Percentiles rank a stretch among this genome's conserved stretches.
These are phyloP conservation scores for Chymomyza costata DNA, from an alignment of 1,140 invertebrate genomes.

Conservation along the genomic window DNA sequence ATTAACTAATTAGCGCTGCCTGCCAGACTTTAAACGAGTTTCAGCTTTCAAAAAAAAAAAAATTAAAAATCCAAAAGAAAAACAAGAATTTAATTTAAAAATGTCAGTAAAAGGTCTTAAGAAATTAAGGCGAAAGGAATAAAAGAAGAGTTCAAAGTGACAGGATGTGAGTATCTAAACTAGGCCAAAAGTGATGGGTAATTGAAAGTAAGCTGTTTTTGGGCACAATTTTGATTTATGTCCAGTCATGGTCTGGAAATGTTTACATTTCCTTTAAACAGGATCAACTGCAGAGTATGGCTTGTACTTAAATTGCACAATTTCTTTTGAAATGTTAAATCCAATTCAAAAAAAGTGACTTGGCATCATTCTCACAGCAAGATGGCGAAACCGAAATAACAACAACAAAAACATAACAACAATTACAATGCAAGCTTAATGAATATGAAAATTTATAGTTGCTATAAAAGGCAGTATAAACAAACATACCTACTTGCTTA, in stretches of 20 bases:
- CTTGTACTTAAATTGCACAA: slow-evolving; percentile 37
- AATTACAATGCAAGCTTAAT: slow-evolving; percentile 16
- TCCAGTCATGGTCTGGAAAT: slow-evolving; percentile 49
- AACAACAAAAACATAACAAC: slow-evolving; percentile 1
- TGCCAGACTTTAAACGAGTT: slow-evolving; percentile 44
- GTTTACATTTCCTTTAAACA: slow-evolving; percentile 1
- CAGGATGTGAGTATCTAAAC: slow-evolving; percentile 37
- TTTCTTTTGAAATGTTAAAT: slow-evolving; percentile 20
- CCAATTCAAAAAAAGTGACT: slow-evolving; percentile 21
- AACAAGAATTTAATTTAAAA: too few relatives aligned
- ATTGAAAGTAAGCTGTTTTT: slow-evolving; percentile 53
- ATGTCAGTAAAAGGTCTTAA: too few relatives aligned
- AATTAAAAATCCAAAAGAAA: slow-evolving; percentile 6
- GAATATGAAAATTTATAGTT: slow-evolving; percentile 22
- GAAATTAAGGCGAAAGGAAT: slow-evolving; percentile 1
- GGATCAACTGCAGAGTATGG: background rate
- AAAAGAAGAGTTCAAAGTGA: slow-evolving; percentile 38
- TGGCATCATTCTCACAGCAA: slow-evolving; percentile 51
- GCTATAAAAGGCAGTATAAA: slow-evolving; percentile 48
- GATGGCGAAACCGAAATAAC: slow-evolving; percentile 27
- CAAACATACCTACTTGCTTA: too few relatives aligned
- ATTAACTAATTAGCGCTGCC: slow-evolving; percentile 42
- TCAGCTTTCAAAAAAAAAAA: slow-evolving; percentile 17
- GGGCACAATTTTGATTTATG: slow-evolving; percentile 11
- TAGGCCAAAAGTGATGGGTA: slow-evolving; percentile 42